A percentile compares a stretch with the other conserved stretches of the same genome.
phyloP scores from a whole-genome alignment of 2,797 vertebrate genomes.

The Lithobates sylvaticus region DNA sequence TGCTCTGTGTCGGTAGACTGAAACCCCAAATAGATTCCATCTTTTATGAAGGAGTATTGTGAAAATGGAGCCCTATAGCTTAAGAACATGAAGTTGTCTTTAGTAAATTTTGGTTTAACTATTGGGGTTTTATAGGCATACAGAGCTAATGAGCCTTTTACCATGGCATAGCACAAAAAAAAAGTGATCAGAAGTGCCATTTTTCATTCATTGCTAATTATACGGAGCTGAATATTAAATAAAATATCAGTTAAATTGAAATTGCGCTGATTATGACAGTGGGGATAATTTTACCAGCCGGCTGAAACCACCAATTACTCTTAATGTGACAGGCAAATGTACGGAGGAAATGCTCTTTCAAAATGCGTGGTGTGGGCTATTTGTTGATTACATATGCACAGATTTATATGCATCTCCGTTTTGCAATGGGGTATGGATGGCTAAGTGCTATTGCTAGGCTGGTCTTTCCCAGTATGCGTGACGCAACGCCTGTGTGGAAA shows the following conservation, averaged over 20 bases:
- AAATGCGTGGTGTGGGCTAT: neutral
- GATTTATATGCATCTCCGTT: constrained; percentile 27
- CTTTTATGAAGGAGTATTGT: too few species aligned
- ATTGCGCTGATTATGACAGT: constrained; percentile 53
- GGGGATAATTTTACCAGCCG: constrained; percentile 22
- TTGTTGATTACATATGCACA: constrained; percentile 15
- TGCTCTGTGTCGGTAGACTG: too few species aligned
- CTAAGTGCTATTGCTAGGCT: neutral
- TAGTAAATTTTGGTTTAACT: neutral
- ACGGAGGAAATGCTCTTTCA: constrained; percentile 16
- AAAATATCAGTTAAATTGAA: neutral
- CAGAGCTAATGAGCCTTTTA: neutral
- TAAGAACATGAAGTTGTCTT: neutral
- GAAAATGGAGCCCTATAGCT: too few species aligned
- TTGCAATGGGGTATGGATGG: constrained; percentile 12
- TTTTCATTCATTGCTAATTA: constrained; percentile 42
- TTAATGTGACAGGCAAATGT: constrained; percentile 47
- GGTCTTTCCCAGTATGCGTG: neutral
- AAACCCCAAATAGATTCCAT: too few species aligned
- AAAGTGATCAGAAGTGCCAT: neutral
- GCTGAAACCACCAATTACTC: constrained; percentile 58
- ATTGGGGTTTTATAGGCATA: neutral
- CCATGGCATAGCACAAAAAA: neutral
- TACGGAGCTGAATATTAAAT: constrained; percentile 43
- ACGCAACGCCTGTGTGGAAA: neutral